Percentiles rank a stretch among this genome's conserved stretches.
phyloP scores from a whole-genome alignment of 1,140 invertebrate genomes.

The Platyscapa corneri region DNA sequence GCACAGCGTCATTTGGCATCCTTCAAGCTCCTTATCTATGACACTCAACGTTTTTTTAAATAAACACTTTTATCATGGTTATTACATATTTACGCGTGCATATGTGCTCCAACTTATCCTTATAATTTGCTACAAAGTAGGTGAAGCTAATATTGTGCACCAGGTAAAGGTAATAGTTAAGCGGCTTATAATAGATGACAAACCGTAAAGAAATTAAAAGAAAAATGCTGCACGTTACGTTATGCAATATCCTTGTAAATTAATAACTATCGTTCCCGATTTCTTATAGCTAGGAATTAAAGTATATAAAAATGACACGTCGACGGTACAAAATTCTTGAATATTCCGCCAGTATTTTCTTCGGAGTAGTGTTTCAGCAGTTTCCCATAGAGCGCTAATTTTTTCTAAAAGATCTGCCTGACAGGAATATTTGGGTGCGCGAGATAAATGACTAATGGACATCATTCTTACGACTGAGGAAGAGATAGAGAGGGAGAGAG shows the following conservation, averaged over 20 bases:
- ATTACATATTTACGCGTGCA: neutral
- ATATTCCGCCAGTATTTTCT: neutral
- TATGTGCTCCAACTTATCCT: neutral
- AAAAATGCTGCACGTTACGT: neutral
- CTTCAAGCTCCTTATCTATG: neutral
- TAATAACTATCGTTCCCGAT: constrained; percentile 1
- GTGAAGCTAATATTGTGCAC: neutral
- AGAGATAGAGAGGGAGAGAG: no score
- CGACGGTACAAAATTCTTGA: neutral
- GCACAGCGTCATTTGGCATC: no score
- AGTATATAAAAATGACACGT: neutral
- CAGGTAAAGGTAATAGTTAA: neutral
- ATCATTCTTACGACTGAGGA: no score
- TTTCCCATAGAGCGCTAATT: neutral
- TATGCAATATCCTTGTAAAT: neutral
- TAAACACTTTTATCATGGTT: no score
- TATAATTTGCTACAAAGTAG: no score
- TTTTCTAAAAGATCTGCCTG: neutral
- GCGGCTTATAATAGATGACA: neutral
- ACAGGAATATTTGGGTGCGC: neutral
- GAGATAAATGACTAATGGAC: constrained; percentile 13
- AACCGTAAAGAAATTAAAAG: neutral
- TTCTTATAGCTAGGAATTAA: neutral
- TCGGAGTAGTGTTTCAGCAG: neutral
- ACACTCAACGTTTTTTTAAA: no score